Base-by-base conservation (phyloP, 1,140 invertebrate species). In the Nautilus pompilius region DNA sequence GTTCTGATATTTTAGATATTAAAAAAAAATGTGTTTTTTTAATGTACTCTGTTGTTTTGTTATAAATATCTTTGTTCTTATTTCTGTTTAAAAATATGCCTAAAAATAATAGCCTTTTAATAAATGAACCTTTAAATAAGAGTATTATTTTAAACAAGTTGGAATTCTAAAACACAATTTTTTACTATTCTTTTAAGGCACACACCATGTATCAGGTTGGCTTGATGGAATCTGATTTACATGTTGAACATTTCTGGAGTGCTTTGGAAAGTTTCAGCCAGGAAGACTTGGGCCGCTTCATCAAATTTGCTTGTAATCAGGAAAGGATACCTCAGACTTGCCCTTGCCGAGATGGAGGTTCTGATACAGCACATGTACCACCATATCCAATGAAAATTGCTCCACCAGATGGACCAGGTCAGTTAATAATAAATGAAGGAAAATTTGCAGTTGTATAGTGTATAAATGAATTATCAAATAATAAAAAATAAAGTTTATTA, bases 301-400 rank as follows among this genome's bases (percentile, higher is more conserved):
- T 84, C 45, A 84, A 83, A 65, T 84, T 84, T 73, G 77, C 82
- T 5, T 80, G 80, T 63, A 82, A 80, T 69, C 80, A 82, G 67
- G 79, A 82, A 49, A 71, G 80, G 17, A 79, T 82, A 17, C 80
- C 80, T 13, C 74, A 76, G 69, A 77, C 68, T 2, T 82, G 80
- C 66, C 80, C 80, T 0, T 82, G 80, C 62, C 73, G 71, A 49
- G 74, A 77, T 54, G 80, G 78, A 2, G 71, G 72, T 0, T 54
- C 67, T 4, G 80, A 82, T 28, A 67, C 76, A 3, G 73, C 74
- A 5, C 80, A 81, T 66, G 79, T 81, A 0, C 82, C 81, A 24
- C 82, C 82, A 6, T 83, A 81, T 66, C 82, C 82, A n/a, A 82
- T 83, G 82, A 83, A 82, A 65, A 83, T 83, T 51, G 82, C 82